These are phyloP conservation scores for Macquaria ambigua DNA, from an alignment of 2,113 vertebrate species.

Conservation along the genomic window DNA sequence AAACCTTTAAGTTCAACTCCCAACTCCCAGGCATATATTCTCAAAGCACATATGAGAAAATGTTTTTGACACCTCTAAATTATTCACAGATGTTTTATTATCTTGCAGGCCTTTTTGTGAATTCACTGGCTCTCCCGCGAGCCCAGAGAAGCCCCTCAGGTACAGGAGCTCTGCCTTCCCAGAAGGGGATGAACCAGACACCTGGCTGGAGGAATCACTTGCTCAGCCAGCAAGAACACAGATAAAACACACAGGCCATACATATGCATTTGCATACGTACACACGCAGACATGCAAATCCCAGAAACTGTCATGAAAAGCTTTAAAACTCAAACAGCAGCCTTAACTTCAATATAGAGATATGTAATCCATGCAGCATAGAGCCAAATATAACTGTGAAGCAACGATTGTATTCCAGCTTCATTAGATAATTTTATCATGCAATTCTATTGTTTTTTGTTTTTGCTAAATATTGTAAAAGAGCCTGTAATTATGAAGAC, in stretches of 20 bases:
- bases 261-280: not conserved
- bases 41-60: not conserved
- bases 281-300: not conserved
- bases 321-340: constrained; percentile 1
- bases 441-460: constrained; percentile 55
- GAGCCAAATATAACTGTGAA: not conserved
- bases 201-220: constrained; percentile 62
- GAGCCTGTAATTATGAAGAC: constrained; percentile 76
- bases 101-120: constrained; percentile 70
- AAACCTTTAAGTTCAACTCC: not conserved
- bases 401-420: constrained; percentile 16
- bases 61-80: constrained; percentile 29
- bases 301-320: not conserved
- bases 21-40: not conserved
- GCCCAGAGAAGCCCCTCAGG: constrained; percentile 51
- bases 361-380: not conserved
- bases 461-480: constrained; percentile 76
- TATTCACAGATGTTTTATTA: constrained; percentile 54
- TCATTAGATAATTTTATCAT: constrained; percentile 58
- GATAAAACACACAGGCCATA: constrained; percentile 8
- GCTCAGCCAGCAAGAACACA: constrained; percentile 40
- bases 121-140: constrained; percentile 67
- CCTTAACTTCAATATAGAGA: not conserved
- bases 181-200: constrained; percentile 28
- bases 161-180: constrained; percentile 19